phyloP scores from a whole-genome alignment of 2,888 invertebrate genomes.

The Cryptus viduatorius region DNA sequence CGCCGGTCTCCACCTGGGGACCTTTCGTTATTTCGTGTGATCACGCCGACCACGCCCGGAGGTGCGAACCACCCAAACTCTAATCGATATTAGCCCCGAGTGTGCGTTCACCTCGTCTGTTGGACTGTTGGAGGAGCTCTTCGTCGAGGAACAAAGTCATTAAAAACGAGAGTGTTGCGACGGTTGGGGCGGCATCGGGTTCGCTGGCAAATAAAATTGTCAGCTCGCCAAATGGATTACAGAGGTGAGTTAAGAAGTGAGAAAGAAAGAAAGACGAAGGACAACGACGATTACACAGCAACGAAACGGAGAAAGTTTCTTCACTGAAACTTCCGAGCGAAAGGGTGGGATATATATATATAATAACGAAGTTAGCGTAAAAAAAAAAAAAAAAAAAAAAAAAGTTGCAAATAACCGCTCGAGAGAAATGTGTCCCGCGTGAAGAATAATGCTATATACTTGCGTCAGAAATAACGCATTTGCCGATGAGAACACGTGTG shows the following conservation, averaged over 20 bases:
- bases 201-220: conserved; percentile 53
- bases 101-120: background rate
- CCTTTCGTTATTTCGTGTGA: conserved; percentile 72
- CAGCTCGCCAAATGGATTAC: conserved; percentile 50
- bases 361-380: conserved; percentile 25
- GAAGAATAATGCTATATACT: conserved; percentile 12
- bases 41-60: conserved; percentile 69
- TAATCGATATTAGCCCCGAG: conserved; percentile 66
- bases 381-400: conserved; percentile 21
- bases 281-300: conserved; percentile 29
- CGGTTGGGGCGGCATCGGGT: background rate
- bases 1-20: conserved; percentile 32
- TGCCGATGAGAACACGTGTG: conserved; percentile 6
- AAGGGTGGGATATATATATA: conserved; percentile 8
- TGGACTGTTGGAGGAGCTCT: background rate
- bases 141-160: conserved; percentile 43
- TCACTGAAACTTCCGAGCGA: conserved; percentile 2
- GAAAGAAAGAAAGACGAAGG: conserved; percentile 7
- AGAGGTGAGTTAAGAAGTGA: background rate
- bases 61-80: conserved; percentile 69
- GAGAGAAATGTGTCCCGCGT: conserved; percentile 25
- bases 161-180: conserved; percentile 29
- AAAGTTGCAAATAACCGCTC: conserved; percentile 6
- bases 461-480: background rate
- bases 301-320: conserved; percentile 18